phyloP scores from a whole-genome alignment of 2,797 vertebrate genomes.

The Avahi laniger region DNA sequence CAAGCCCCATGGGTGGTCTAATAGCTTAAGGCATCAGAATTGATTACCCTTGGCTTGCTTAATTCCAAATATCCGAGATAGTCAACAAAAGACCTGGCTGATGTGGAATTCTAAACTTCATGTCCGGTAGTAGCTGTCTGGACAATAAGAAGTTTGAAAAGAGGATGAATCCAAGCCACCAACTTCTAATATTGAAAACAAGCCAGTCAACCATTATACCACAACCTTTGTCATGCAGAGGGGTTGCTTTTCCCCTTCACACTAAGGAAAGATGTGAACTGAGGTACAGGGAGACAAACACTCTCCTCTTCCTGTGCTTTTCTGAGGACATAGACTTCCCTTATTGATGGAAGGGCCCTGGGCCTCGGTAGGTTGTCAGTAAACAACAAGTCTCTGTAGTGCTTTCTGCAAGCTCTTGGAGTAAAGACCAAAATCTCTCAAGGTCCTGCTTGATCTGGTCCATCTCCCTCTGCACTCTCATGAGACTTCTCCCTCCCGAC shows the following conservation, averaged over 20 bases:
- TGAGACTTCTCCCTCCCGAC: background rate
- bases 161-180: background rate
- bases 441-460: background rate
- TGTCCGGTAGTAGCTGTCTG: background rate
- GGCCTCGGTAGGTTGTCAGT: background rate
- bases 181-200: background rate
- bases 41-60: slow-evolving; percentile 62
- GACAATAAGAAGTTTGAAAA: background rate
- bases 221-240: background rate
- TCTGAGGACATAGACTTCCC: background rate
- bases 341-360: background rate
- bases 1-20: slow-evolving; percentile 30
- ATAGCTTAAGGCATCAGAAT: slow-evolving; percentile 44
- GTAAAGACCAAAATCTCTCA: background rate
- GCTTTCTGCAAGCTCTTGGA: background rate
- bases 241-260: background rate
- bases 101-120: slow-evolving; percentile 9
- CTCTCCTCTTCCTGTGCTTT: background rate
- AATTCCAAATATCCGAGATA: slow-evolving; percentile 56
- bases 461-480: background rate
- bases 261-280: background rate
- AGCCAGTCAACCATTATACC: rapidly evolving
- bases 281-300: background rate
- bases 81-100: slow-evolving; percentile 1
- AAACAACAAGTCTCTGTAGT: background rate